These are phyloP conservation scores for Eilema caniola DNA, from an alignment of 2,888 invertebrate species.

Conservation along the genomic window DNA sequence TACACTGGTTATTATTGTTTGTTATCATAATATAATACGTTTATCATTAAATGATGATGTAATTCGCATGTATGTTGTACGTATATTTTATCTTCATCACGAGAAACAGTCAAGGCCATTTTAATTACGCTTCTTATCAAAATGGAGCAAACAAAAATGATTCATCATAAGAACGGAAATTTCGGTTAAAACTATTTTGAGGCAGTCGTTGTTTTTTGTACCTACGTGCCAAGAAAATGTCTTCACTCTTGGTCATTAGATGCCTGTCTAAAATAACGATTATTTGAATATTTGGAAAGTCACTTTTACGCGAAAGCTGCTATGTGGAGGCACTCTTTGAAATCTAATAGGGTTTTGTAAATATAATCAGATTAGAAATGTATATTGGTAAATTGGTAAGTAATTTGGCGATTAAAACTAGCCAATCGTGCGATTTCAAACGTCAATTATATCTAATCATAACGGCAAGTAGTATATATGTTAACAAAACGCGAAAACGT, in stretches of 20 bases:
- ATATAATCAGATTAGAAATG: not conserved
- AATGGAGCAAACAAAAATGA: conserved; percentile 4
- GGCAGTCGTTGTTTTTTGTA: not conserved
- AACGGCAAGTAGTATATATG: not conserved
- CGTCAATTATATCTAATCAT: not conserved
- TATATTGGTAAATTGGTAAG: not conserved
- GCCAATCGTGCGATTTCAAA: not conserved
- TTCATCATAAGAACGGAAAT: not conserved
- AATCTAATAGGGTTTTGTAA: not conserved
- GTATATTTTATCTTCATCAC: not conserved
- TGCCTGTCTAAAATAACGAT: not conserved
- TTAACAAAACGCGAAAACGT: too few relatives aligned
- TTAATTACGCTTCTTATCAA: conserved; percentile 7
- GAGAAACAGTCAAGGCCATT: conserved; percentile 2
- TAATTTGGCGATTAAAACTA: not conserved
- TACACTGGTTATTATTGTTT: not conserved
- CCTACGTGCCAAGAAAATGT: conserved; percentile 1
- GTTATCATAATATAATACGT: not conserved
- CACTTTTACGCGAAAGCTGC: not conserved
- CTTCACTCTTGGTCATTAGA: not conserved
- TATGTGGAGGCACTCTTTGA: not conserved
- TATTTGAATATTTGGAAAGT: not conserved
- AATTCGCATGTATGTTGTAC: not conserved
- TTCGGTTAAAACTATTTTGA: not conserved
- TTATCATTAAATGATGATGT: conserved; percentile 10